phyloP scores from a whole-genome alignment of 1,140 invertebrate species.

The Belonocnema kinseyi region DNA sequence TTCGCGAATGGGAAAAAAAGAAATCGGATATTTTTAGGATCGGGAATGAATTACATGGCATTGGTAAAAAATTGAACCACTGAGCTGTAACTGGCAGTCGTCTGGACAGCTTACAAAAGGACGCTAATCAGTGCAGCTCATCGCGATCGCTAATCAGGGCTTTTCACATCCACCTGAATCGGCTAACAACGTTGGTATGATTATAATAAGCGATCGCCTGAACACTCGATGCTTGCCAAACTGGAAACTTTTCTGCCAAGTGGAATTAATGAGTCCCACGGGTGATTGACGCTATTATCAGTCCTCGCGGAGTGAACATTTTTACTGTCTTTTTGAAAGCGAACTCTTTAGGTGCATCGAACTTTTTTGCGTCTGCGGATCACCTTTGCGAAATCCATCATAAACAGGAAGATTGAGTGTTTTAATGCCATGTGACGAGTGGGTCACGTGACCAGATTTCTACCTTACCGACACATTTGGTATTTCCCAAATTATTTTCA shows the following conservation, averaged over 20 bases:
- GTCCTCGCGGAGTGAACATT: conserved; percentile 3
- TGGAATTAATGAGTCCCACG: conserved; percentile 46
- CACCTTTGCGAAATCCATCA: background rate
- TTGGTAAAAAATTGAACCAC: conserved; percentile 17
- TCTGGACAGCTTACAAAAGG: conserved; percentile 20
- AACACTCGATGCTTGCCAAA: conserved; percentile 44
- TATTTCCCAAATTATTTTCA: no score
- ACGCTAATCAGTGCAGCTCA: conserved; percentile 20
- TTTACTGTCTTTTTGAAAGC: conserved; percentile 26
- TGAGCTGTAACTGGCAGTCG: conserved; percentile 28
- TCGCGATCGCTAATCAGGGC: conserved; percentile 27
- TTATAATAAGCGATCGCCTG: conserved; percentile 28
- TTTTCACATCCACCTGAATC: conserved; percentile 29
- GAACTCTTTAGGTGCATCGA: background rate
- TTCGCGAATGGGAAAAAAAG: background rate
- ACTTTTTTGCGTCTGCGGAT: background rate
- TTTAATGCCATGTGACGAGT: no score
- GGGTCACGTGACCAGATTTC: no score
- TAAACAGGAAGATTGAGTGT: no score
- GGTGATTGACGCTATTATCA: conserved; percentile 16
- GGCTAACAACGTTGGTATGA: conserved; percentile 31
- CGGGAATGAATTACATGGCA: background rate
- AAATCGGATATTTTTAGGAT: conserved; percentile 13
- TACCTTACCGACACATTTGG: no score
- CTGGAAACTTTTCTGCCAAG: conserved; percentile 50